Percentiles rank a stretch among this genome's conserved stretches.
Conservation (phyloP, 2,113 vertebrate species). For the Probosciger aterrimus region DNA sequence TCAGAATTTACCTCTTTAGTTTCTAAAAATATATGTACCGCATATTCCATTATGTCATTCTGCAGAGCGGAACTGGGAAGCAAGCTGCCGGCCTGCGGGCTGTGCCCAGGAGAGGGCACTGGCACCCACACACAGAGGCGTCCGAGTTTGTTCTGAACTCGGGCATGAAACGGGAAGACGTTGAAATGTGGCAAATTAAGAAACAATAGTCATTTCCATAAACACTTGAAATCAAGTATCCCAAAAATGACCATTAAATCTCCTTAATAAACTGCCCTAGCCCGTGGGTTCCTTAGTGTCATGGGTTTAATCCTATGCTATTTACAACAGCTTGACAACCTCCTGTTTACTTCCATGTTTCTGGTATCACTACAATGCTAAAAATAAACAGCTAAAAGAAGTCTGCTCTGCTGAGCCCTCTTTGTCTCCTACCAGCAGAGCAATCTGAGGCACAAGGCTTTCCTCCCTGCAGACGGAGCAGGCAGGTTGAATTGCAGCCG, state of each 20-base stretch:
- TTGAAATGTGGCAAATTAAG: slow-evolving; percentile 39
- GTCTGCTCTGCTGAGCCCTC: slow-evolving; percentile 60
- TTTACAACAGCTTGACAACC: slow-evolving; percentile 74
- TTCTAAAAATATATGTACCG: accelerated
- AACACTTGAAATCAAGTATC: slow-evolving; percentile 56
- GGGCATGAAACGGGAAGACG: slow-evolving; percentile 8
- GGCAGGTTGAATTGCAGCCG: slow-evolving; percentile 46
- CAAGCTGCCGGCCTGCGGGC: not conserved
- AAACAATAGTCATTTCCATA: slow-evolving; percentile 47
- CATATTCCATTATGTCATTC: not conserved
- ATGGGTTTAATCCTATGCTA: slow-evolving; percentile 68
- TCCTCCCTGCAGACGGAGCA: not conserved
- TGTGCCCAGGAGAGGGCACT: slow-evolving; percentile 76
- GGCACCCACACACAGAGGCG: not conserved
- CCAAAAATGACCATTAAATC: slow-evolving; percentile 52
- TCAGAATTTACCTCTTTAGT: not conserved
- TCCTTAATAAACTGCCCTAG: slow-evolving; percentile 30
- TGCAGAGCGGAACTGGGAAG: not conserved
- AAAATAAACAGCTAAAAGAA: slow-evolving; percentile 78
- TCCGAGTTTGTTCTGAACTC: not conserved
- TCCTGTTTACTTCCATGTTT: slow-evolving; percentile 78
- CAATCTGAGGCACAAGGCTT: slow-evolving; percentile 25
- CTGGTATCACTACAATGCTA: slow-evolving; percentile 71
- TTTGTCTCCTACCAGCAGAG: slow-evolving; percentile 65
- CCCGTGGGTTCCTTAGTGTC: slow-evolving; percentile 39